These are phyloP conservation scores for Ophion ellenae DNA, from an alignment of 2,888 invertebrate genomes.

Conservation along the genomic window DNA sequence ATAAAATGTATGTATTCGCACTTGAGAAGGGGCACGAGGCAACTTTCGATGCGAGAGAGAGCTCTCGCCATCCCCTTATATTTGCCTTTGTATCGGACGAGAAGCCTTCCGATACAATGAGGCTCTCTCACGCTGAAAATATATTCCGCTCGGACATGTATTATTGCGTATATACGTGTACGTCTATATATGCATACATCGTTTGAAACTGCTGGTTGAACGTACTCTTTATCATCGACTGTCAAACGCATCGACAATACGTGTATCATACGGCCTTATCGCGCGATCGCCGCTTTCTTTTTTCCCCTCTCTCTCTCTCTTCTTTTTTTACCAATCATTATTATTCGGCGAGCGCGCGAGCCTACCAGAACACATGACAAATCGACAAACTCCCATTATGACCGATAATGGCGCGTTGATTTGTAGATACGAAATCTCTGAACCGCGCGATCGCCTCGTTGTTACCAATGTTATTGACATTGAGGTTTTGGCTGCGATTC, in stretches of 20 bases:
- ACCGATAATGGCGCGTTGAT: conserved; percentile 21
- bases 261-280: conserved; percentile 14
- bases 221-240: conserved; percentile 18
- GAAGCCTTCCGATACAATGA: conserved; percentile 13
- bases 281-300: conserved; percentile 13
- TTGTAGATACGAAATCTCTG: conserved; percentile 9
- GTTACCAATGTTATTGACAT: neutral
- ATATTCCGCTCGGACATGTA: conserved; percentile 2
- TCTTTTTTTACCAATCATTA: conserved; percentile 11
- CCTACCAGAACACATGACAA: conserved; percentile 10
- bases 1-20: neutral
- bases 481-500: neutral
- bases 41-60: neutral
- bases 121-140: conserved; percentile 6
- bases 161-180: neutral
- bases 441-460: neutral
- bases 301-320: neutral
- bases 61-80: neutral
- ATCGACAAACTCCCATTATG: conserved; percentile 9
- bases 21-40: neutral
- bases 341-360: conserved; percentile 7
- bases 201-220: conserved; percentile 12
- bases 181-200: neutral
- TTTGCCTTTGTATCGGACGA: conserved; percentile 1
- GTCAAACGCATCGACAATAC: conserved; percentile 19